A percentile compares a stretch with the other conserved stretches of the same genome.
Evolutionary conservation across 92 coral and sea anemone species (phyloP).

Genomic region (Zoanthus gigantus): DNA sequence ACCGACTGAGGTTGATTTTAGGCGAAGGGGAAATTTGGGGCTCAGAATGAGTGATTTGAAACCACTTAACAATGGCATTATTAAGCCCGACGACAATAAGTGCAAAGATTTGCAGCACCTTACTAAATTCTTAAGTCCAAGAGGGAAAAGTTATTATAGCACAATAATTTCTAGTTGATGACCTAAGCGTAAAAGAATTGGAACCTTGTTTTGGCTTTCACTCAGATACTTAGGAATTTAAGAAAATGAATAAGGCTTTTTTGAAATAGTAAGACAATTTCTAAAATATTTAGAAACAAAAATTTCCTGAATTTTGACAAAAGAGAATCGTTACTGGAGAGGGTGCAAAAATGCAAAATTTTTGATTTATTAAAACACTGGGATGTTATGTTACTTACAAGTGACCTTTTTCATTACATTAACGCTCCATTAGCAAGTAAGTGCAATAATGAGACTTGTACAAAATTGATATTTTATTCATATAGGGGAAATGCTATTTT

Average conservation of each 20-base stretch:
- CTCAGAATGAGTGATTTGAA: not conserved
- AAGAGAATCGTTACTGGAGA: not conserved
- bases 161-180: constrained; percentile 7
- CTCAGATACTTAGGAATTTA: not conserved
- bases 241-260: not conserved
- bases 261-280: not conserved
- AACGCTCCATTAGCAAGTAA: not conserved
- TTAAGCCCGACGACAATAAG: constrained; percentile 5
- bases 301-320: not conserved
- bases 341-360: not conserved
- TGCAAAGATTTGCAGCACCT: constrained; percentile 4
- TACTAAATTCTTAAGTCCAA: constrained; percentile 18
- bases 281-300: not conserved
- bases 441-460: not conserved
- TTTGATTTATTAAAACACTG: not conserved
- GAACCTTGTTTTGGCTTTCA: not conserved
- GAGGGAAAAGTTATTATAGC: constrained; percentile 10
- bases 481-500: not conserved
- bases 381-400: not conserved
- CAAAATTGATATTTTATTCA: not conserved
- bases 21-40: constrained; percentile 3
- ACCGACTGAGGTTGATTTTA: constrained; percentile 27
- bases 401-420: not conserved
- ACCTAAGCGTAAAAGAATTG: not conserved
- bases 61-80: not conserved